A percentile compares a stretch with the other conserved stretches of the same genome.
Conservation (phyloP, 53 echinoderm and acorn worm genomes). For the Paracentrotus lividus region DNA sequence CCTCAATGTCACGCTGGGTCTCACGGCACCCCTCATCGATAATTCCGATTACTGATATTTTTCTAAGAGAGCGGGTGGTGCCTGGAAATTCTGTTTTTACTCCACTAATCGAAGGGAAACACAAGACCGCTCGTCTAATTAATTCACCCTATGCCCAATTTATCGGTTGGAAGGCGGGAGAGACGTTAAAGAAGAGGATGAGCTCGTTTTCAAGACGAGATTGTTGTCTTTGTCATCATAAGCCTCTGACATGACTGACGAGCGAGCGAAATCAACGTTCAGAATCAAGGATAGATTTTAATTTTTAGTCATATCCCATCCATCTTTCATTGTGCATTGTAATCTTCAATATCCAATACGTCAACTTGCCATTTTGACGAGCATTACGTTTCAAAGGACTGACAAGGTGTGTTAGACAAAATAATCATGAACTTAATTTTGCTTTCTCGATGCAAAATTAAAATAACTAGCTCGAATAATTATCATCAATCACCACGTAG, state of each 20-base stretch:
- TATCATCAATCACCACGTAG: too few species aligned
- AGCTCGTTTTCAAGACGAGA: not conserved
- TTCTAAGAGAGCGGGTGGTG: constrained; percentile 26
- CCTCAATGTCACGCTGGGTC: constrained; percentile 19
- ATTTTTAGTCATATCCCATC: not conserved
- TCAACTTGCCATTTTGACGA: too few species aligned
- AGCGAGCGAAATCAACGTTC: not conserved
- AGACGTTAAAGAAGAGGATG: not conserved
- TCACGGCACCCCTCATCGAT: constrained; percentile 4
- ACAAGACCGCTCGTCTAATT: constrained; percentile 24
- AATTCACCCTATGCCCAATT: constrained; percentile 43
- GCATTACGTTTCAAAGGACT: too few species aligned
- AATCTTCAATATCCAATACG: too few species aligned
- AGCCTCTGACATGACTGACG: not conserved
- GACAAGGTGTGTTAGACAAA: not conserved
- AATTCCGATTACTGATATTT: constrained; percentile 46
- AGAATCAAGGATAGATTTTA: not conserved
- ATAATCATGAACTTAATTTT: not conserved
- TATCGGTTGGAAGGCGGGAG: not conserved
- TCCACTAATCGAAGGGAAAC: constrained; percentile 19
- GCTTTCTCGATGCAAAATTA: too few species aligned
- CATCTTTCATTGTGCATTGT: not conserved
- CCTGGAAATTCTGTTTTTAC: constrained; percentile 22
- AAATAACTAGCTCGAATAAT: too few species aligned
- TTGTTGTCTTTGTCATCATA: not conserved